Conservation (phyloP, 2,888 invertebrate genomes). For the Pachliopta kotzebuea region DNA sequence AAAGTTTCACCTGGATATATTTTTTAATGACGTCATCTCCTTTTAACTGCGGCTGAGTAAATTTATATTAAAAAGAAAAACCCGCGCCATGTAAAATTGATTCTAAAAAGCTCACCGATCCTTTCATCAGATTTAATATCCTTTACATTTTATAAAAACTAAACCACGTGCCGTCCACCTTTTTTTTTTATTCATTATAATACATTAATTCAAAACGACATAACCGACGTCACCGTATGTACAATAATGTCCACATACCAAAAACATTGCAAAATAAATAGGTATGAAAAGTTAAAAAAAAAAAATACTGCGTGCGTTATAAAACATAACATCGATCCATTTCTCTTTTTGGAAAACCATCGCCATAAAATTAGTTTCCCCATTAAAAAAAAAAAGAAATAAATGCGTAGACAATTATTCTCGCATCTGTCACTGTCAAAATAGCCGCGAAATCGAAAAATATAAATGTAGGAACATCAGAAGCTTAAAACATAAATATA, state of each 20-base stretch:
- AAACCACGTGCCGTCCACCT: too few species aligned
- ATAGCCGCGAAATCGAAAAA: slow-evolving; percentile 47
- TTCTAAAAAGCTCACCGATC: neutral
- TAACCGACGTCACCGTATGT: neutral
- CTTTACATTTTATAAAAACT: too few species aligned
- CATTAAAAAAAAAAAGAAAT: neutral
- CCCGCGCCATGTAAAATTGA: neutral
- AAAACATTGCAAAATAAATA: neutral
- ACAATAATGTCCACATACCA: neutral
- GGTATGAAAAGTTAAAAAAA: neutral
- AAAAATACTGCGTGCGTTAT: neutral
- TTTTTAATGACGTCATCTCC: too few species aligned
- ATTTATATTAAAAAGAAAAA: neutral
- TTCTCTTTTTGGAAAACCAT: too few species aligned
- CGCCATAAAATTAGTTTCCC: too few species aligned
- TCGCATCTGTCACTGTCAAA: neutral
- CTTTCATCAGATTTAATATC: too few species aligned
- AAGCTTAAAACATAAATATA: slow-evolving; percentile 65
- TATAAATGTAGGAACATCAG: slow-evolving; percentile 76
- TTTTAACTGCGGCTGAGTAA: too few species aligned
- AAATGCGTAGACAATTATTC: neutral
- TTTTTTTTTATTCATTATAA: neutral
- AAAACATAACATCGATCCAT: neutral
- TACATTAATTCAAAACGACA: neutral
- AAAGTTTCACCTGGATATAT: neutral